Evolutionary conservation across 37 sponge, comb jelly and placozoan genomes (phyloP).

Genomic region (Oopsacas minuta): DNA sequence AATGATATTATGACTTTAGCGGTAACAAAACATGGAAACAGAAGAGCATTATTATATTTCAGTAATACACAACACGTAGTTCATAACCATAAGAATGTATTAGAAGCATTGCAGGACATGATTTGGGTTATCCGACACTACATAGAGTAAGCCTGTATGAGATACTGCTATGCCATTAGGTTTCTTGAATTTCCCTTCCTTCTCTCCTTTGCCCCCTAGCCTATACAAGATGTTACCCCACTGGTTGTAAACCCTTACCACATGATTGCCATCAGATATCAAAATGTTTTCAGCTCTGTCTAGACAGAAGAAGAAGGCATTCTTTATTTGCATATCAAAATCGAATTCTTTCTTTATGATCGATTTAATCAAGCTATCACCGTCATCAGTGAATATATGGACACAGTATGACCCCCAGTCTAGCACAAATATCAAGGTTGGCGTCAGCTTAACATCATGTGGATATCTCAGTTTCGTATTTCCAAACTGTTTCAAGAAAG

Average conservation of each 20-base stretch:
- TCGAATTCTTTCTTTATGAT: background rate
- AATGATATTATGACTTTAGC: too few relatives aligned
- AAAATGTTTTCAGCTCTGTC: background rate
- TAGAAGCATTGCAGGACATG: background rate
- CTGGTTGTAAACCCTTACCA: background rate
- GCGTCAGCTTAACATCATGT: background rate
- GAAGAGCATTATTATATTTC: too few relatives aligned
- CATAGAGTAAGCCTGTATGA: background rate
- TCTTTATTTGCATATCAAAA: slow-evolving; percentile 16
- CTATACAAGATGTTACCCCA: background rate
- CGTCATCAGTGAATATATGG: background rate
- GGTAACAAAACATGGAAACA: too few relatives aligned
- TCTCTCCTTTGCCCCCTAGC: slow-evolving; percentile 5
- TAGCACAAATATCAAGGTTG: background rate
- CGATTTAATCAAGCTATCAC: background rate
- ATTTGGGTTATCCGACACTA: background rate
- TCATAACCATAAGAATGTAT: background rate
- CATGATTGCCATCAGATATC: background rate
- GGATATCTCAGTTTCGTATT: background rate
- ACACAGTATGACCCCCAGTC: slow-evolving; percentile 3
- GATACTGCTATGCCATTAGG: slow-evolving; percentile 3
- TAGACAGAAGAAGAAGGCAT: background rate
- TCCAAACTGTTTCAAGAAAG: background rate
- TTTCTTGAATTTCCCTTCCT: background rate
- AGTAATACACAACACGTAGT: too few relatives aligned